phyloP scores from a whole-genome alignment of 1,140 invertebrate species.

The Drosophila arizonae region DNA sequence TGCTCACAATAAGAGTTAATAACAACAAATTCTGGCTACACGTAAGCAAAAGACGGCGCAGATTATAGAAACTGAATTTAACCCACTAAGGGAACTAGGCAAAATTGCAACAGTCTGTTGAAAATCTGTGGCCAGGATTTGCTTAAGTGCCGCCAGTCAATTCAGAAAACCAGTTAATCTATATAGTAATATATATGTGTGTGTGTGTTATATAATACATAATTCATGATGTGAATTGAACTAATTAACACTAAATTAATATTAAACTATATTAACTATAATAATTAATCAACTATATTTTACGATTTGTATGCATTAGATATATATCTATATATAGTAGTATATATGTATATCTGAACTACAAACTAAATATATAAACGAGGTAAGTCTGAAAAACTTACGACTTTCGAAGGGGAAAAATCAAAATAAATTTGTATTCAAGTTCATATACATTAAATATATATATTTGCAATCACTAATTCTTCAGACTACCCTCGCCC shows the following conservation, averaged over 20 bases:
- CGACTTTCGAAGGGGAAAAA: too few species aligned
- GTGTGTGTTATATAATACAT: slow-evolving; percentile 19
- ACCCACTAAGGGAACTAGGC: slow-evolving; percentile 78
- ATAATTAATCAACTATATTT: slow-evolving; percentile 18
- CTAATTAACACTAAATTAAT: slow-evolving; percentile 53
- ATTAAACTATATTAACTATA: slow-evolving; percentile 45
- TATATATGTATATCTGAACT: slow-evolving; percentile 4
- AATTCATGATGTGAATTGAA: slow-evolving; percentile 35
- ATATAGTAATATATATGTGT: not conserved
- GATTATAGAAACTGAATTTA: slow-evolving; percentile 68
- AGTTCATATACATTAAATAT: too few species aligned
- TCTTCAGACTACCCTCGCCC: too few species aligned
- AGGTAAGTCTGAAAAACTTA: not conserved
- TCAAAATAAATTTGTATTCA: too few species aligned
- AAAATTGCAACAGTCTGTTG: slow-evolving; percentile 71
- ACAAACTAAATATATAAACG: slow-evolving; percentile 15
- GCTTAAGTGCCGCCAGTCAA: slow-evolving; percentile 32
- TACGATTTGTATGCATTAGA: slow-evolving; percentile 43
- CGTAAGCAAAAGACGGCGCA: slow-evolving; percentile 46
- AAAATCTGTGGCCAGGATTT: slow-evolving; percentile 42
- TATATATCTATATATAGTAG: slow-evolving; percentile 20
- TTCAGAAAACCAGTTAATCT: slow-evolving; percentile 12
- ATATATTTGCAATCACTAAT: too few species aligned
- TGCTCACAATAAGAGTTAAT: slow-evolving; percentile 24
- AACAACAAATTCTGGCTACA: slow-evolving; percentile 38